These are phyloP conservation scores for Echinops telfairi DNA, from an alignment of 2,113 vertebrate genomes.

Conservation along the genomic window DNA sequence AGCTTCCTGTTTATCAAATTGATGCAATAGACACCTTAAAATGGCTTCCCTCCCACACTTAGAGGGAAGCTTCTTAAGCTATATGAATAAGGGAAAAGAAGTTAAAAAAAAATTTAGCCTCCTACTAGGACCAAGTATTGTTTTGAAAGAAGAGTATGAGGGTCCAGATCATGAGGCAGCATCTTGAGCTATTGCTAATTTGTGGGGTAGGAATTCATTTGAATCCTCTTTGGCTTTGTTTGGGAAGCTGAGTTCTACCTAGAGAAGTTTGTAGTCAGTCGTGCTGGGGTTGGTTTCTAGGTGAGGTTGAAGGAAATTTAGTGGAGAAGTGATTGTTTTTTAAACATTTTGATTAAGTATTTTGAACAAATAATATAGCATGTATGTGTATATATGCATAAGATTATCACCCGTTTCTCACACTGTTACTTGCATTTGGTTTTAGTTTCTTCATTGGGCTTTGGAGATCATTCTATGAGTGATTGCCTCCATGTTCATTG, in stretches of 20 bases:
- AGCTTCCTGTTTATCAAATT: constrained; percentile 54
- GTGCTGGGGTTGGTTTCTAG: constrained; percentile 37
- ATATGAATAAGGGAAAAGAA: background rate
- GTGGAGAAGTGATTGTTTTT: background rate
- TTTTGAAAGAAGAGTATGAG: constrained; percentile 29
- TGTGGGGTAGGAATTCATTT: constrained; percentile 4
- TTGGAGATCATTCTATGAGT: constrained; percentile 24
- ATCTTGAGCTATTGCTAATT: constrained; percentile 57
- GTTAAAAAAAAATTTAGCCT: constrained; percentile 14
- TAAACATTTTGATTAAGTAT: constrained; percentile 8
- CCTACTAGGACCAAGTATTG: background rate
- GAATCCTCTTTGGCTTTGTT: background rate
- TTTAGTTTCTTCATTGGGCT: background rate
- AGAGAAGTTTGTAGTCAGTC: constrained; percentile 18
- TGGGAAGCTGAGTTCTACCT: constrained; percentile 37
- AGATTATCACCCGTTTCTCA: background rate
- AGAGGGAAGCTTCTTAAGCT: constrained; percentile 34
- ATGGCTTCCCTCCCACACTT: background rate
- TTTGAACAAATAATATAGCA: constrained; percentile 3
- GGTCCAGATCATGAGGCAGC: constrained; percentile 11
- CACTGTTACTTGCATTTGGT: background rate
- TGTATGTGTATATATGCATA: background rate
- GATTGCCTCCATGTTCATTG: constrained; percentile 9
- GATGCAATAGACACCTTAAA: background rate
- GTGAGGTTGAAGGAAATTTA: background rate